A percentile compares a stretch with the other conserved stretches of the same genome.
Evolutionary conservation across 2,888 invertebrate genomes (phyloP).

Genomic region (Alloplasta piceator): DNA sequence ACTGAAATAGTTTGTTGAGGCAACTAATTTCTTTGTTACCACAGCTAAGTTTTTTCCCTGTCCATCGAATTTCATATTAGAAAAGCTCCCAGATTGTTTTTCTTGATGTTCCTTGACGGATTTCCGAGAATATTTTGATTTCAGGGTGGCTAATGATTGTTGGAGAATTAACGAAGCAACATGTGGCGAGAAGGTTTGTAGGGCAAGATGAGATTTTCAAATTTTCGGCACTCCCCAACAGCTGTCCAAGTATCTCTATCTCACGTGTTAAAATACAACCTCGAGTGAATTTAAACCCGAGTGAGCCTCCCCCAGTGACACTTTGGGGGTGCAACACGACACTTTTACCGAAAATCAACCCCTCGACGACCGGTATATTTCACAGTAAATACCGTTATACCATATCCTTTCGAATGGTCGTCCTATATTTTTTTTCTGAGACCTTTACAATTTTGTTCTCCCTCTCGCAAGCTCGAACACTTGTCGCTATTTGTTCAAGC

Average conservation of each 20-base stretch:
- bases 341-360: constrained; percentile 61
- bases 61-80: not conserved
- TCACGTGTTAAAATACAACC: constrained; percentile 8
- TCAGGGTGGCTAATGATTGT: constrained; percentile 56
- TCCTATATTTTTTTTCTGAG: constrained; percentile 10
- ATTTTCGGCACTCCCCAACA: constrained; percentile 20
- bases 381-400: not conserved
- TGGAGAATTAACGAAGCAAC: constrained; percentile 66
- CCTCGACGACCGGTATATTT: too few relatives aligned
- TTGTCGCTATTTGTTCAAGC: constrained; percentile 25
- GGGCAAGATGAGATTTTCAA: constrained; percentile 28
- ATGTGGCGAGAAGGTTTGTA: constrained; percentile 54
- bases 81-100: not conserved
- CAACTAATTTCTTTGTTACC: too few relatives aligned
- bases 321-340: constrained; percentile 66
- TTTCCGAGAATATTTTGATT: constrained; percentile 56
- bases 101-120: not conserved
- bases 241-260: constrained; percentile 10
- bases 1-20: too few relatives aligned
- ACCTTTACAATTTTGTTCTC: constrained; percentile 16
- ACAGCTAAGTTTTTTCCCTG: too few relatives aligned
- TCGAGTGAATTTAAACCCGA: constrained; percentile 35
- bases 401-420: constrained; percentile 13
- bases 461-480: constrained; percentile 31
- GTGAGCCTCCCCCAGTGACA: constrained; percentile 60